A percentile compares a stretch with the other conserved stretches of the same genome.
phyloP scores from a whole-genome alignment of 2,888 invertebrate species.

The Acleris emargana region DNA sequence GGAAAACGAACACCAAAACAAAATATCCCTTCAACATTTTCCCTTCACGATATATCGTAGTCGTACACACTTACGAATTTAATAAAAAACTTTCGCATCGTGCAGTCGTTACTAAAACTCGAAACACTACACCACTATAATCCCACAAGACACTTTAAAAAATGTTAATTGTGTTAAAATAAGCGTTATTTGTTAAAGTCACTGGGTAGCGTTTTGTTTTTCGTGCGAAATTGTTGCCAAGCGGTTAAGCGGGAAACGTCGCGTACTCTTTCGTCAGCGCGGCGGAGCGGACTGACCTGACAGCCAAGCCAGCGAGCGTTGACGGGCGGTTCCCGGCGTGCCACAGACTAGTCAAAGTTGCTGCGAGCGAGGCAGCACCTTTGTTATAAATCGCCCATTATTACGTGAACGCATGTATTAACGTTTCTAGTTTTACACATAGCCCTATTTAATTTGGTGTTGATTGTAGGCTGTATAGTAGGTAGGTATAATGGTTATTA shows the following conservation, averaged over 20 bases:
- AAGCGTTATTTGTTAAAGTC: slow-evolving; percentile 12
- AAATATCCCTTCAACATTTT: slow-evolving; percentile 76
- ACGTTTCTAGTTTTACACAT: background rate
- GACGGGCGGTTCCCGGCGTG: slow-evolving; percentile 40
- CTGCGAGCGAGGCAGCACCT: slow-evolving; percentile 45
- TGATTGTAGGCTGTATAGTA: background rate
- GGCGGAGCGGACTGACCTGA: slow-evolving; percentile 52
- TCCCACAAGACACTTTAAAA: slow-evolving; percentile 51
- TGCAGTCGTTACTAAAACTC: slow-evolving; percentile 55
- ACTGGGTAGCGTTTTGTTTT: slow-evolving; percentile 21
- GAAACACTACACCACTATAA: slow-evolving; percentile 54
- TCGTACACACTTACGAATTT: slow-evolving; percentile 62
- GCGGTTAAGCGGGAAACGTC: slow-evolving; percentile 58
- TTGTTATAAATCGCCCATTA: background rate
- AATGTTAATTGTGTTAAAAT: slow-evolving; percentile 36
- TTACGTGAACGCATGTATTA: background rate
- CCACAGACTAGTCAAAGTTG: slow-evolving; percentile 34
- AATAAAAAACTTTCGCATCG: slow-evolving; percentile 72
- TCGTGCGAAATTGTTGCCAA: slow-evolving; percentile 19
- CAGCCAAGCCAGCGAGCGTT: slow-evolving; percentile 26
- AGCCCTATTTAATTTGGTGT: slow-evolving; percentile 3
- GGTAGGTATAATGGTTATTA: no score
- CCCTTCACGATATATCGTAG: slow-evolving; percentile 51
- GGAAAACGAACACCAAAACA: slow-evolving; percentile 61
- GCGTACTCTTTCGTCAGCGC: slow-evolving; percentile 56